Base-by-base conservation (phyloP, 2,797 vertebrate genomes). In the Triplophysa yarkandensis region DNA sequence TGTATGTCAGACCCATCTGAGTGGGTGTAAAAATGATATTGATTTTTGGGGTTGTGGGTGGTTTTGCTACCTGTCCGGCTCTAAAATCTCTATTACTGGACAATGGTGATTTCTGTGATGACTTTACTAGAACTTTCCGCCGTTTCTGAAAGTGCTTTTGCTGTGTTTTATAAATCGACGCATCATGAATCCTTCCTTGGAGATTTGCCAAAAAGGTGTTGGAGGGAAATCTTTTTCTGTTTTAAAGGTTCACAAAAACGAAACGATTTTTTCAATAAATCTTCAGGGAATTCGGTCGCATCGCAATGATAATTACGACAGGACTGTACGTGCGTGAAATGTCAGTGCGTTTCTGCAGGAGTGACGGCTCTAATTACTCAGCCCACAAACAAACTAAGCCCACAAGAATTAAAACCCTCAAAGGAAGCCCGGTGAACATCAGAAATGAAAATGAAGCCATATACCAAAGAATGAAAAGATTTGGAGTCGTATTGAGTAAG, bases 291-390 rank as follows among this genome's bases (percentile, higher is more conserved):
- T n/a, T 44, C n/a, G 14, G 17, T 44, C 16, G 46, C 39, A 32
- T 60, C 34, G 46, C 41, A 54, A 54, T 17, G 25, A 64, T 64
- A 72, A 54, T 72, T 72, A 64, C 36, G 54, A 43, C 54, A 34
- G 70, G 54, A 34, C 46, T 30, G 46, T 64, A 64, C 46, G 7
- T 54, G 70, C 55, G 63, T 54, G 25, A 73, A 73, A 65, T 73
- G 61, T 43, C 71, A 55, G 64, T 50, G 34, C 2, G 13, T 19
- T 34, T 65, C 71, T 65, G 48, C 30, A 73, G 55, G 48, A 73
- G 55, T 64, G 71, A 73, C 54, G 46, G 61, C 61, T 55, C 30
- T 63, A 73, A 73, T 73, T 73, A 73, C 71, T 39, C 54, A 75
- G 50, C 55, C 30, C 30, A 68, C 64, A 68, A 75, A 75, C 55